phyloP scores from a whole-genome alignment of 2,888 invertebrate species.

The Himalopsyche kuldschensis region DNA sequence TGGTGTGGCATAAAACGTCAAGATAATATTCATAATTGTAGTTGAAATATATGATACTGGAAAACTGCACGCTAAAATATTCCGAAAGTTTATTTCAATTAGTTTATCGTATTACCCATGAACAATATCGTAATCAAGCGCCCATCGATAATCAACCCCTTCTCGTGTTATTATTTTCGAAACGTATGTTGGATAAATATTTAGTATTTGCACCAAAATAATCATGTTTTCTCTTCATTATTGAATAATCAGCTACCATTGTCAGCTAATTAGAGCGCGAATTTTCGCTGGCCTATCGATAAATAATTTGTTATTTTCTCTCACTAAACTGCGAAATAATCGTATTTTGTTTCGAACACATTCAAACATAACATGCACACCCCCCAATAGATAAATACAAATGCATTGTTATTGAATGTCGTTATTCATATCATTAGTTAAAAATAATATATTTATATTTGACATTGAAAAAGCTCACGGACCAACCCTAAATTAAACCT shows the following conservation, averaged over 20 bases:
- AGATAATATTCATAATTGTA: no score
- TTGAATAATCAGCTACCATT: background rate
- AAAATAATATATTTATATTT: no score
- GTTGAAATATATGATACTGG: no score
- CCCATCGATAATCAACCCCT: background rate
- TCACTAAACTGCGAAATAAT: background rate
- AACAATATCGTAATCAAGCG: background rate
- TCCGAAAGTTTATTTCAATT: no score
- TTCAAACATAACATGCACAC: no score
- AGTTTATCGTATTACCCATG: background rate
- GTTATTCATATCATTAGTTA: no score
- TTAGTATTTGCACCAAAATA: background rate
- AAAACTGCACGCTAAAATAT: no score
- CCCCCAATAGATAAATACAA: no score
- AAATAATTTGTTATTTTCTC: background rate
- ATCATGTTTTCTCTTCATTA: background rate
- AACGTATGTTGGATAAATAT: background rate
- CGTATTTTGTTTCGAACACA: background rate
- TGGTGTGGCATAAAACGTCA: no score
- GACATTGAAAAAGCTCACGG: no score
- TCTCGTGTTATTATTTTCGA: background rate
- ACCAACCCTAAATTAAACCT: no score
- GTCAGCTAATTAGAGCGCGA: background rate
- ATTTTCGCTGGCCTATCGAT: background rate
- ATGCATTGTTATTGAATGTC: no score